Base-by-base conservation (phyloP, 2,113 vertebrate genomes). In the Sinocyclocheilus anophthalmus region DNA sequence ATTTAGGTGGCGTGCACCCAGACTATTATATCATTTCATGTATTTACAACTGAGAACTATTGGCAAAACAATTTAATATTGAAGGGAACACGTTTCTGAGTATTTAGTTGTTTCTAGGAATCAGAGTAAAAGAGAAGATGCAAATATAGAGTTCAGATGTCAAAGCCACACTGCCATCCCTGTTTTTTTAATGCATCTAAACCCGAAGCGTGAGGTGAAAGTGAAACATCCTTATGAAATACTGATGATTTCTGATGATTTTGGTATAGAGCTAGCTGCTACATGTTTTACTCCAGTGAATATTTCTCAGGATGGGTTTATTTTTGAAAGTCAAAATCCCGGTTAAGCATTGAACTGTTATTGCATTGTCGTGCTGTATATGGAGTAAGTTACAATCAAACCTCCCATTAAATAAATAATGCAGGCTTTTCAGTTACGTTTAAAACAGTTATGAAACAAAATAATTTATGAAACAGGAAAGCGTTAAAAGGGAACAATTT, bases 11-110 rank as follows among this genome's bases (percentile, higher is more conserved):
- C 42, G 9, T 69, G 73, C 59, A 26, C n/a, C 8, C n/a, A 81
- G 81, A 88, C 83, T 63, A 61, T 39, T 37, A 72, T 59, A 77
- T 63, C 1, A 55, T 69, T 70, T 37, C 16, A 37, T 12, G 9
- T 78, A 33, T 78, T 57, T 57, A 57, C 26, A 22, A 9, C 26
- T 5, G 30, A 78, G 9, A 57, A 30, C 24, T 26, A 33, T 18
- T 55, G 14, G 14, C 1, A 16, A 8, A 16, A 48, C 2, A 45
- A 16, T 37, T 0, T 14, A 75, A 50, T 50, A 48, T 73, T 42
- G 2, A 73, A 73, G 45, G 22, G n/a, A 30, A 76, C 8, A 5
- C 3, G 20, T 78, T 78, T 39, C 33, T 22, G 53, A 22, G 3
- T 20, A 59, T 59, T 78, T 57, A 72, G 10, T 30, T 37, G 18